Conservation (phyloP, 2,113 vertebrate species). For the Scomber colias region DNA sequence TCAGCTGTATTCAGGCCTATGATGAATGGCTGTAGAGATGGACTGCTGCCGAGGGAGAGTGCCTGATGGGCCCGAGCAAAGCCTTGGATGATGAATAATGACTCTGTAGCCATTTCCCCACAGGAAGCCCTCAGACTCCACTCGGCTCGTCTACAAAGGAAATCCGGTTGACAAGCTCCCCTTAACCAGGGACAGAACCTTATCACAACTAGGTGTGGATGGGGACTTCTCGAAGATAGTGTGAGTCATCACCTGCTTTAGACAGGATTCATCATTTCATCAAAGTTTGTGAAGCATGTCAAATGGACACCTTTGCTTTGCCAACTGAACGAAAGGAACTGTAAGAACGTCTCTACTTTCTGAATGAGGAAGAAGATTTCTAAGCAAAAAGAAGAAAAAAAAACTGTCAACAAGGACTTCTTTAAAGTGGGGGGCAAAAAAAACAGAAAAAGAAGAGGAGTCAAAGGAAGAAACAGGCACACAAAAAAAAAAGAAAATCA, state of each 20-base stretch:
- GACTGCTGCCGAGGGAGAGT: constrained; percentile 80
- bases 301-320: constrained; percentile 15
- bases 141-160: constrained; percentile 74
- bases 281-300: constrained; percentile 23
- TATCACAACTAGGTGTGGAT: constrained; percentile 58
- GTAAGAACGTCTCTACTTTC: constrained; percentile 20
- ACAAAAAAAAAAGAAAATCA: constrained; percentile 40
- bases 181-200: constrained; percentile 69
- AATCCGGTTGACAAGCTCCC: constrained; percentile 69
- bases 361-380: constrained; percentile 45
- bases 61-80: constrained; percentile 67
- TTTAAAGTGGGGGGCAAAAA: constrained; percentile 1
- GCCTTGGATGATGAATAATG: constrained; percentile 82
- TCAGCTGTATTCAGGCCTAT: constrained; percentile 73
- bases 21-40: constrained; percentile 81
- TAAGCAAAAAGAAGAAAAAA: constrained; percentile 39
- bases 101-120: constrained; percentile 69
- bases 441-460: neutral
- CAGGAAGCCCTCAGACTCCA: constrained; percentile 69
- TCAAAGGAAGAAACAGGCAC: neutral
- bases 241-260: constrained; percentile 60
- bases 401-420: constrained; percentile 36
- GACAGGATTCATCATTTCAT: constrained; percentile 67
- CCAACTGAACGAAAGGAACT: constrained; percentile 20
- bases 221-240: constrained; percentile 42